A percentile compares a stretch with the other conserved stretches of the same genome.
Evolutionary conservation across 2,113 vertebrate species (phyloP).

Genomic region (Dolichotis patagonum): DNA sequence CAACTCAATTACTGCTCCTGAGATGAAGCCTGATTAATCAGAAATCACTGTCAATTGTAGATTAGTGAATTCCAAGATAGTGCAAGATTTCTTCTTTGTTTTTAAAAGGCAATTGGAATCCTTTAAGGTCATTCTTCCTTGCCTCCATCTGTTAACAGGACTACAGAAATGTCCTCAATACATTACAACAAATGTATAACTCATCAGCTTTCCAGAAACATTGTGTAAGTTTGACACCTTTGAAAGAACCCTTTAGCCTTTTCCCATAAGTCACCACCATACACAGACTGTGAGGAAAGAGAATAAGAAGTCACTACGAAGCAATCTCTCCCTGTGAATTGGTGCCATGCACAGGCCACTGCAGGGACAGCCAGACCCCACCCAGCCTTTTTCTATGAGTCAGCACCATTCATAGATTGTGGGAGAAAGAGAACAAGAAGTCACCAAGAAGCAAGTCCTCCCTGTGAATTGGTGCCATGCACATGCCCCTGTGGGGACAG

Average conservation of each 20-base stretch:
- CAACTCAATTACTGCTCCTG: not conserved
- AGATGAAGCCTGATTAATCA: not conserved
- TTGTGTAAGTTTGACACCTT: not conserved
- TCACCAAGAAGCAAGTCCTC: no score
- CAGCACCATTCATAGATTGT: no score
- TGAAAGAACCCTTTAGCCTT: not conserved
- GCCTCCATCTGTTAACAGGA: slow-evolving; percentile 11
- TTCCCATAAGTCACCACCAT: no score
- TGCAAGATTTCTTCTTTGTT: slow-evolving; percentile 38
- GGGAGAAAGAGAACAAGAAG: no score
- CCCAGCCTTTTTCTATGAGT: no score
- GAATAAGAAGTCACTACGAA: no score
- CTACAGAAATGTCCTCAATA: not conserved
- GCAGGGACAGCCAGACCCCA: no score
- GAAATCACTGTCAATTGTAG: not conserved
- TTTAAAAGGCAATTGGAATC: slow-evolving; percentile 42
- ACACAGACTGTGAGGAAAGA: no score
- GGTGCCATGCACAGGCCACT: no score
- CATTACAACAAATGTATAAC: not conserved
- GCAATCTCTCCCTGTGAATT: no score
- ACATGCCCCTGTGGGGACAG: no score
- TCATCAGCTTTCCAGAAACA: not conserved
- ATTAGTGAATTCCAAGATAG: slow-evolving; percentile 39
- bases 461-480: no score
- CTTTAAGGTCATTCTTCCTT: not conserved